Conservation (phyloP, 2,888 invertebrate genomes). For the Ennomos erosarius region DNA sequence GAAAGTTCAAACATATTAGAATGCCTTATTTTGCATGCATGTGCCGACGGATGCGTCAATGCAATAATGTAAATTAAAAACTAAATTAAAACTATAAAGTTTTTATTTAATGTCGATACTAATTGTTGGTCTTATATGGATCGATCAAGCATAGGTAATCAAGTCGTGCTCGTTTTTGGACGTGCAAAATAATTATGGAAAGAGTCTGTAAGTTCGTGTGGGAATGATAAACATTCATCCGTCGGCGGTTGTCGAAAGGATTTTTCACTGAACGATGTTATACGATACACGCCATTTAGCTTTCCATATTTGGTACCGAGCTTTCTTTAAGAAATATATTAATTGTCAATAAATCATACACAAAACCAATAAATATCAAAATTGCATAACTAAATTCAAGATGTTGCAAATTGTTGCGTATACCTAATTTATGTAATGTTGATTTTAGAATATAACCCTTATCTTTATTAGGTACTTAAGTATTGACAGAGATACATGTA, state of each 20-base stretch:
- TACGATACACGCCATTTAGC: conserved; percentile 60
- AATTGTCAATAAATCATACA: conserved; percentile 25
- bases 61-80: conserved; percentile 1
- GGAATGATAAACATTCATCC: conserved; percentile 75
- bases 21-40: conserved; percentile 1
- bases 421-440: conserved; percentile 26
- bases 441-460: conserved; percentile 27
- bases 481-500: conserved; percentile 24
- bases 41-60: conserved; percentile 9
- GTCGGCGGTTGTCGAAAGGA: conserved; percentile 75
- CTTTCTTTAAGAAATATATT: conserved; percentile 41
- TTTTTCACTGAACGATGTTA: conserved; percentile 76
- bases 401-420: conserved; percentile 22
- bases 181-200: conserved; percentile 55
- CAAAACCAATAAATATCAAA: conserved; percentile 20
- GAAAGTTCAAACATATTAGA: conserved; percentile 16
- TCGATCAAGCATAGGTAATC: conserved; percentile 42
- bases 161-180: conserved; percentile 67
- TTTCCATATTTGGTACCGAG: conserved; percentile 52
- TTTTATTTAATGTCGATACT: conserved; percentile 18
- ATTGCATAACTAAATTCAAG: conserved; percentile 28
- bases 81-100: conserved; percentile 2
- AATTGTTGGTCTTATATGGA: conserved; percentile 35
- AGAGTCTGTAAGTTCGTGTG: conserved; percentile 68
- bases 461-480: conserved; percentile 26